A percentile compares a stretch with the other conserved stretches of the same genome.
Conservation (phyloP, 2,113 vertebrate species). For the Potamarius usumacintae region DNA sequence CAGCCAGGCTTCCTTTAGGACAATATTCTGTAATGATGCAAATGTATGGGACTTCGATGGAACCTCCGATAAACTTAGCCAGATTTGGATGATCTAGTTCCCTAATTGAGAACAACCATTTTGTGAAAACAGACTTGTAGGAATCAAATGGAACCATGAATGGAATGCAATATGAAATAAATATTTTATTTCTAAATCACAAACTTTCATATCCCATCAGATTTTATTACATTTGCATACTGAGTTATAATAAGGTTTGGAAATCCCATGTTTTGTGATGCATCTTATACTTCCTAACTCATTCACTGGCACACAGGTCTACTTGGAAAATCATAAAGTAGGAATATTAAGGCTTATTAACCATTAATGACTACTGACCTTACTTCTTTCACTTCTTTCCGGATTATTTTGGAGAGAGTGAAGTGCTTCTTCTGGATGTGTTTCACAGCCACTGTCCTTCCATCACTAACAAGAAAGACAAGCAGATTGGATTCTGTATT, state of each 20-base stretch:
- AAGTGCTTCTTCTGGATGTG: conserved; percentile 74
- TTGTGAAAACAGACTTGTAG: not conserved
- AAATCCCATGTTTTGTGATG: not conserved
- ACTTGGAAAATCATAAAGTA: not conserved
- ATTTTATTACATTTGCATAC: not conserved
- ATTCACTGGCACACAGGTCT: not conserved
- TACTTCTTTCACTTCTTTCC: conserved; percentile 77
- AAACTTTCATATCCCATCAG: not conserved
- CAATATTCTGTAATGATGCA: conserved; percentile 76
- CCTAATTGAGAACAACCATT: conserved; percentile 51
- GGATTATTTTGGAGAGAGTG: conserved; percentile 70
- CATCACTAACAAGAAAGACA: conserved; percentile 63
- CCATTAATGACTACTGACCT: conserved; percentile 58
- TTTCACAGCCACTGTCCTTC: conserved; percentile 73
- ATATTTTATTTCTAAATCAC: not conserved
- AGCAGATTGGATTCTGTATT: not conserved
- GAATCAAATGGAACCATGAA: not conserved
- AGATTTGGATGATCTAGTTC: conserved; percentile 77
- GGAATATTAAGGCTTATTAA: not conserved
- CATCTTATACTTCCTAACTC: not conserved
- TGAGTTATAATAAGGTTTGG: not conserved
- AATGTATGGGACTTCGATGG: conserved; percentile 69
- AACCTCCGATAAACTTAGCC: conserved; percentile 76
- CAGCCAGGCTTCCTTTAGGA: conserved; percentile 76
- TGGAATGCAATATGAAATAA: not conserved